Conservation (phyloP, 2,797 vertebrate species). For the Serranus cabrilla region DNA sequence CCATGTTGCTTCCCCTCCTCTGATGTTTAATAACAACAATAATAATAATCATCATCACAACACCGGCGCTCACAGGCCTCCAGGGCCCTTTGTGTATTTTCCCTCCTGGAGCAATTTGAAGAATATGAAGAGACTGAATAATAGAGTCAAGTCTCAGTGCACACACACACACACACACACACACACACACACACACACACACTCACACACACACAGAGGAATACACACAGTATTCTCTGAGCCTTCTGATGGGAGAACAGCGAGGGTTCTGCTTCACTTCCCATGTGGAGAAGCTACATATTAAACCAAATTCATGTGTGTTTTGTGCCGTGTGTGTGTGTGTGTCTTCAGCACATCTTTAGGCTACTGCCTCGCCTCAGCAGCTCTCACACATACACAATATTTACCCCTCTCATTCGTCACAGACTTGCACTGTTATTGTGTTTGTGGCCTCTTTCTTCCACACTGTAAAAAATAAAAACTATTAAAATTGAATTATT, state of each 20-base stretch:
- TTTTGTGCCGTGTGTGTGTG: conserved; percentile 5
- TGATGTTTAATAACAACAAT: conserved; percentile 67
- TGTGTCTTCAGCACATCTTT: conserved; percentile 70
- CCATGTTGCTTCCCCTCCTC: conserved; percentile 21
- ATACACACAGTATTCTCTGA: conserved; percentile 37
- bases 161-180: conserved; percentile 16
- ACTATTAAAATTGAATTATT: conserved; percentile 59
- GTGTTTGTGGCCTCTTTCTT: conserved; percentile 48
- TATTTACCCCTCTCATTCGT: conserved; percentile 76
- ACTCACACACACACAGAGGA: conserved; percentile 39
- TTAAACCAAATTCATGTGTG: conserved; percentile 80
- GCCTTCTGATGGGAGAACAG: conserved; percentile 73
- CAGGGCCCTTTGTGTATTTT: conserved; percentile 47
- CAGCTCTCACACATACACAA: conserved; percentile 74
- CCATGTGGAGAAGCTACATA: conserved; percentile 83
- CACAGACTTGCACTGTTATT: conserved; percentile 63
- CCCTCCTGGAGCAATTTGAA: conserved; percentile 73
- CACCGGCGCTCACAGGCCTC: conserved; percentile 32
- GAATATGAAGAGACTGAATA: conserved; percentile 81
- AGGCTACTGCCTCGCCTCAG: conserved; percentile 75
- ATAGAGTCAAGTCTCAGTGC: conserved; percentile 74
- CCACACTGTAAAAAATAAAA: conserved; percentile 37
- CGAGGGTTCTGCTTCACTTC: conserved; percentile 82
- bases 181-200: conserved; percentile 30
- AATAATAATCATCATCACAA: conserved; percentile 49